A percentile compares a stretch with the other conserved stretches of the same genome.
phyloP scores from a whole-genome alignment of 2,113 vertebrate species.

The Serinus canaria region DNA sequence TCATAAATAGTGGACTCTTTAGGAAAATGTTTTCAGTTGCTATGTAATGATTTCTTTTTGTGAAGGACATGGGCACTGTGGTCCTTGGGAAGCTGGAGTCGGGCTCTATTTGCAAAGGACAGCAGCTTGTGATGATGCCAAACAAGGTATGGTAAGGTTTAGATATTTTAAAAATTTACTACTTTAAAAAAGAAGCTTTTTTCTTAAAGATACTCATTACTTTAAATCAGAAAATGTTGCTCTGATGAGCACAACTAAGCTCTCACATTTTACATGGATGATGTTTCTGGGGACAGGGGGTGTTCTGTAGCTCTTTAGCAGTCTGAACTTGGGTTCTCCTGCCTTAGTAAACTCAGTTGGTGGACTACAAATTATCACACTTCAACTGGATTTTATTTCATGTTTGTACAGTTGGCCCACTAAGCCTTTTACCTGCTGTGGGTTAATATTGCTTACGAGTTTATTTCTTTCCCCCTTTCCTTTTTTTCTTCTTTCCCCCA shows the following conservation, averaged over 20 bases:
- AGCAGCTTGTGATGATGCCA: slow-evolving; percentile 98
- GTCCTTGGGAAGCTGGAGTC: slow-evolving; percentile 96
- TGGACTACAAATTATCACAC: not conserved
- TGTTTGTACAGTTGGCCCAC: not conserved
- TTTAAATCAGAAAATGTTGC: not conserved
- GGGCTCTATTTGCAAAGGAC: slow-evolving; percentile 92
- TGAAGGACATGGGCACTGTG: slow-evolving; percentile 97
- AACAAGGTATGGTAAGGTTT: slow-evolving; percentile 83
- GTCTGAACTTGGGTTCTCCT: not conserved
- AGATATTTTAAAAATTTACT: not conserved
- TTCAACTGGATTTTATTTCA: not conserved
- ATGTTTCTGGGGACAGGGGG: not conserved
- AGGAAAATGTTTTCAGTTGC: not conserved
- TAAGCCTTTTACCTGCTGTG: not conserved
- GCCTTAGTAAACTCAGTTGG: not conserved
- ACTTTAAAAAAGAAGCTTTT: not conserved
- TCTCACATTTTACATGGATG: not conserved
- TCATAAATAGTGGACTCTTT: not conserved
- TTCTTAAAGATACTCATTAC: not conserved
- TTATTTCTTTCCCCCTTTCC: not conserved
- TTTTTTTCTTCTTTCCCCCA: not conserved
- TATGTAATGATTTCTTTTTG: not conserved
- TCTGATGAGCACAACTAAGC: not conserved
- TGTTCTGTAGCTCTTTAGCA: not conserved
- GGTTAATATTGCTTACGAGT: not conserved